A percentile compares a stretch with the other conserved stretches of the same genome.
Conservation (phyloP, 2,888 invertebrate genomes). For the Sericinus montela region DNA sequence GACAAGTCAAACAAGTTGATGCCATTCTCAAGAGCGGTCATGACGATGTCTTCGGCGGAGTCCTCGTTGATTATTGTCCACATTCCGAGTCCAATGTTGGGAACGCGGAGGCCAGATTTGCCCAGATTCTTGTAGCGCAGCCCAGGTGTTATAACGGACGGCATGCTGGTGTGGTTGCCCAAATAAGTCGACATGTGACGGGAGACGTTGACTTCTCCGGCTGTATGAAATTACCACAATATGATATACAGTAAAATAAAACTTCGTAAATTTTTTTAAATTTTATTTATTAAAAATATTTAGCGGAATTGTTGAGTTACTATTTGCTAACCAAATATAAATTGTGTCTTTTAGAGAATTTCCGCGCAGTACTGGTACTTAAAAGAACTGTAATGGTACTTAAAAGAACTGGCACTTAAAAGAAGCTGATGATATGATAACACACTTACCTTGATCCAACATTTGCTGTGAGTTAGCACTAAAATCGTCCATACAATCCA, state of each 20-base stretch:
- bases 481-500: constrained; percentile 97
- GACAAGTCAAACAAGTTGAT: constrained; percentile 98
- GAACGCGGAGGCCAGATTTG: constrained; percentile 96
- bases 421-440: background rate
- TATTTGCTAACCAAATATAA: too few relatives aligned
- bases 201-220: constrained; percentile 58
- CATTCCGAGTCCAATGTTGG: constrained; percentile 95
- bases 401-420: too few relatives aligned
- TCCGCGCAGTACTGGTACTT: too few relatives aligned
- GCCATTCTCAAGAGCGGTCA: constrained; percentile 95
- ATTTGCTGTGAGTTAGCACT: constrained; percentile 81
- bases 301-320: too few relatives aligned
- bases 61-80: constrained; percentile 94
- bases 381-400: too few relatives aligned
- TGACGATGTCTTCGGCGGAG: constrained; percentile 93
- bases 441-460: constrained; percentile 68
- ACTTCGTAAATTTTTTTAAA: too few relatives aligned
- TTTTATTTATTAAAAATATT: too few relatives aligned
- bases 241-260: too few relatives aligned
- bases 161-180: constrained; percentile 80
- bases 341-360: too few relatives aligned
- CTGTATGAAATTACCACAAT: constrained; percentile 28
- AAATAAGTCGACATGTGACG: constrained; percentile 74
- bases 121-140: constrained; percentile 95
- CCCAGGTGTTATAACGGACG: constrained; percentile 87